Conservation (phyloP, 2,113 vertebrate species). For the Nycticryphes semicollaris region DNA sequence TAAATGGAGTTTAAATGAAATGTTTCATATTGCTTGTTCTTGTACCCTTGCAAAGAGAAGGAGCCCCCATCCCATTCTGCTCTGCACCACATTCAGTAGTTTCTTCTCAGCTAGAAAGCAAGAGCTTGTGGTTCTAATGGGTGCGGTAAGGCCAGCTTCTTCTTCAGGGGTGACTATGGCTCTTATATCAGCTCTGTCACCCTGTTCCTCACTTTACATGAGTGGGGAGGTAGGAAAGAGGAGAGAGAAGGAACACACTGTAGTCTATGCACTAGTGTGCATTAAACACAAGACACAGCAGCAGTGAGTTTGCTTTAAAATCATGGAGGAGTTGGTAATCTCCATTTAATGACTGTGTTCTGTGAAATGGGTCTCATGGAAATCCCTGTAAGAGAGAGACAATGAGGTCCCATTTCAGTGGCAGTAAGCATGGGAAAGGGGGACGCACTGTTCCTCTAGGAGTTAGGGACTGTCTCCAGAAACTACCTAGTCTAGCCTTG, state of each 20-base stretch:
- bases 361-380: background rate
- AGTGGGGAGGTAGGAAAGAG: background rate
- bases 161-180: background rate
- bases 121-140: background rate
- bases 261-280: background rate
- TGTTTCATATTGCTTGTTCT: background rate
- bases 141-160: background rate
- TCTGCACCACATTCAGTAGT: background rate
- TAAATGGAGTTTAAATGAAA: background rate
- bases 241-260: background rate
- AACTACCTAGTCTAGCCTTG: background rate
- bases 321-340: background rate
- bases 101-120: background rate
- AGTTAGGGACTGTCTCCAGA: background rate
- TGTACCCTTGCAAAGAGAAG: background rate
- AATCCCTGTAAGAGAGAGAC: background rate
- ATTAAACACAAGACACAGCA: background rate
- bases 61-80: background rate
- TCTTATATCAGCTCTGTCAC: background rate
- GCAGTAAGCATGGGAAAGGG: background rate
- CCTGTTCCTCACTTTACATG: background rate
- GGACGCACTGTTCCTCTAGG: background rate
- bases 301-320: background rate
- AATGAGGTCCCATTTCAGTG: accelerated
- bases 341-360: background rate